Evolutionary conservation across 2,797 vertebrate genomes (phyloP).

Genomic region (Pseudocheirus occidentalis): DNA sequence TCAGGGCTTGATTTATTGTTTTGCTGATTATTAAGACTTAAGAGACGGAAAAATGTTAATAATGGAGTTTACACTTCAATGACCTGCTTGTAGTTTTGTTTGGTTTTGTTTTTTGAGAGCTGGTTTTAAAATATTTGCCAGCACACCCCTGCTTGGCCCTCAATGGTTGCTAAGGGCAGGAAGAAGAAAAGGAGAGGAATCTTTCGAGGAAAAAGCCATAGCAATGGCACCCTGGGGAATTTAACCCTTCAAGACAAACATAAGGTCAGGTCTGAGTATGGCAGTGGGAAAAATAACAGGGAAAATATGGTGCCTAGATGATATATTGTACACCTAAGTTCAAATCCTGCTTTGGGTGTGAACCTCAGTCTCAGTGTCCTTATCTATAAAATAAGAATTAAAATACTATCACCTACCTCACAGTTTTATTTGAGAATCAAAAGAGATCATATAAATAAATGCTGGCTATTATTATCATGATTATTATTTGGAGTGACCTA

Average conservation of each 20-base stretch:
- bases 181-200: neutral
- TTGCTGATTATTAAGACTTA: neutral
- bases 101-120: neutral
- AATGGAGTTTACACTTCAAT: neutral
- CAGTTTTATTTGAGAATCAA: neutral
- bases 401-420: neutral
- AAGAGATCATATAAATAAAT: neutral
- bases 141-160: neutral
- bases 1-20: neutral
- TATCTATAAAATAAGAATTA: neutral
- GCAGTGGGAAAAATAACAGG: neutral
- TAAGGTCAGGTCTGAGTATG: neutral
- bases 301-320: neutral
- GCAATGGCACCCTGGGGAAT: neutral
- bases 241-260: neutral
- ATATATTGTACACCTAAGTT: neutral
- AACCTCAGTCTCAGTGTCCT: neutral
- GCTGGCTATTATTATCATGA: neutral
- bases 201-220: neutral
- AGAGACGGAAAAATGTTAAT: neutral
- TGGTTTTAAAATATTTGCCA: neutral
- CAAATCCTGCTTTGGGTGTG: neutral
- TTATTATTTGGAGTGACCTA: neutral
- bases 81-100: neutral
- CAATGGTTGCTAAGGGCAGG: neutral